These are phyloP conservation scores for Epizoanthus ramosus DNA, from an alignment of 92 coral and sea anemone species.

Conservation along the genomic window DNA sequence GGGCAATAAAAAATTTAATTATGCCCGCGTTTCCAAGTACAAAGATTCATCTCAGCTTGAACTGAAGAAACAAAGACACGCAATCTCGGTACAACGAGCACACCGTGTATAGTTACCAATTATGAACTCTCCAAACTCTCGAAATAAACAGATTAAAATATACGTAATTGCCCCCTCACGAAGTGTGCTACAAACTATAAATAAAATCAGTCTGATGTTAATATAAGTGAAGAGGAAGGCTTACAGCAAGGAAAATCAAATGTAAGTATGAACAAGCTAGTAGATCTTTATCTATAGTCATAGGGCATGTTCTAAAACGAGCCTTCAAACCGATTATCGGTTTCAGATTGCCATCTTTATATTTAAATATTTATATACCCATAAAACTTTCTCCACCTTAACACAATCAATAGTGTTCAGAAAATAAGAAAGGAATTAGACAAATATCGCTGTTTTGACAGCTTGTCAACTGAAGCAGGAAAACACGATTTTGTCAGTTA, in stretches of 20 bases:
- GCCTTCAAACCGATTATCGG: background rate
- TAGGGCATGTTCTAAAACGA: background rate
- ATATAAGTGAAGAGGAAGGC: background rate
- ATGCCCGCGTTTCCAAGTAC: slow-evolving; percentile 11
- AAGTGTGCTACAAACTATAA: background rate
- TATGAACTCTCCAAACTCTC: slow-evolving; percentile 11
- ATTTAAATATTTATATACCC: slow-evolving; percentile 25
- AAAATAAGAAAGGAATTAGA: background rate
- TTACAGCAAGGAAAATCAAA: background rate
- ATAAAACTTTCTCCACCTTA: background rate
- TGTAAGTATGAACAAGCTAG: background rate
- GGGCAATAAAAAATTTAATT: slow-evolving; percentile 10
- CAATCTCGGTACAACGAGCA: background rate
- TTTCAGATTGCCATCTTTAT: slow-evolving; percentile 6
- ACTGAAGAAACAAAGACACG: slow-evolving; percentile 6
- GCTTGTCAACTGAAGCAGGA: background rate
- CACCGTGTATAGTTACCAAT: slow-evolving; percentile 10
- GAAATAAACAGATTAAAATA: background rate
- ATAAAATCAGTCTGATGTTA: background rate
- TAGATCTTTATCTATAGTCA: slow-evolving; percentile 9
- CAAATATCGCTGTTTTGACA: background rate
- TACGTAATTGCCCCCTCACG: slow-evolving; percentile 27
- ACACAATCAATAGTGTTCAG: background rate
- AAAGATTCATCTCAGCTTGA: slow-evolving; percentile 34
- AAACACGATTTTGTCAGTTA: background rate